Base-by-base conservation (phyloP, 2,113 vertebrate species). In the Semnopithecus entellus region DNA sequence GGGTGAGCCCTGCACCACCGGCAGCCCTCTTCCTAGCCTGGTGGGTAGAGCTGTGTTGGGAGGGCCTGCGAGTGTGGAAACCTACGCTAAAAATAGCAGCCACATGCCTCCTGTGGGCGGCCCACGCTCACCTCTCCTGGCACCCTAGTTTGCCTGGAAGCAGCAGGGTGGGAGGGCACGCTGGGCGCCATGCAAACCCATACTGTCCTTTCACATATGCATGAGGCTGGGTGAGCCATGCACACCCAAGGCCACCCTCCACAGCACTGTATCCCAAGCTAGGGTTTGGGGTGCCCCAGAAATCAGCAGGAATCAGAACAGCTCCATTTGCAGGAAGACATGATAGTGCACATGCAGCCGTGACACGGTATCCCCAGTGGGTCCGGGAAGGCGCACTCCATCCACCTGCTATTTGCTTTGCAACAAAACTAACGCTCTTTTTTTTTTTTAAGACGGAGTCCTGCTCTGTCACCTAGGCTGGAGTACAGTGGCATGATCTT, bases 291-390 rank as follows among this genome's bases (percentile, higher is more conserved):
- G 64, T 40, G 25, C 25, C 27, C 61, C n/a, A 57, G 68, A 66
- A 76, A 57, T 40, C 45, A 40, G 43, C 2, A 5, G 50, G 32
- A 45, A 57, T 64, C 78, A 7, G 9, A 64, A 9, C 6, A n/a
- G 43, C 45, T 73, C 18, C 1, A 0, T 82, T 48, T 52, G 40
- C 25, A 40, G 93, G 86, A 43, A 40, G 27, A 32, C 16, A 9
- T 52, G 3, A 0, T 4, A 8, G 32, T 25, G 10, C 14, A 9
- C 27, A 25, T 32, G 40, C 43, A 12, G 20, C 61, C 1, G 0
- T 70, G 9, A 57, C 5, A 8, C 18, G 20, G 30, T 30, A 22
- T 38, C 27, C 35, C 32, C 3, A 8, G 23, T 38, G 35, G 35
- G 76, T 72, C 40, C 64, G 35, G 48, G 66, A 43, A 43, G 52